Conservation (phyloP, 23 tunicate species). For the Styela clava region DNA sequence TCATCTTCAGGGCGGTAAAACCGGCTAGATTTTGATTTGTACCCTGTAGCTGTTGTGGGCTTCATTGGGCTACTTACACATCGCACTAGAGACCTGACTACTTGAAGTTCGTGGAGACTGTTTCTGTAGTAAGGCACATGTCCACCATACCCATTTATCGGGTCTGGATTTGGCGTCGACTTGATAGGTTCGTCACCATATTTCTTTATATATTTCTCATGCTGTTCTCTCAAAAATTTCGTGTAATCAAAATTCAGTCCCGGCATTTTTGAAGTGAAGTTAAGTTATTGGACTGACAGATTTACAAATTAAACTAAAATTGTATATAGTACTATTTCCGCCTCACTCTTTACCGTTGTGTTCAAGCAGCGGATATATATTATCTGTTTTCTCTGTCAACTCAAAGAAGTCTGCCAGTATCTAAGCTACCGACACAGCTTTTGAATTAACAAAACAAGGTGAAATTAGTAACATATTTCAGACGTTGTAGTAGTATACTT, state of each 20-base stretch:
- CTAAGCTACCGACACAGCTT: too few relatives aligned
- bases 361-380: too few relatives aligned
- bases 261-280: slow-evolving; percentile 42
- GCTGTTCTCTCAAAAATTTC: slow-evolving; percentile 65
- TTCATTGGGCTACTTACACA: slow-evolving; percentile 72
- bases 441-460: too few relatives aligned
- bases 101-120: slow-evolving; percentile 60
- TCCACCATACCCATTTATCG: slow-evolving; percentile 70
- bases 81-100: slow-evolving; percentile 71
- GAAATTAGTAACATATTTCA: too few relatives aligned
- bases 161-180: slow-evolving; percentile 52
- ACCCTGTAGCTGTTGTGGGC: slow-evolving; percentile 81
- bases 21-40: slow-evolving; percentile 18
- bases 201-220: slow-evolving; percentile 66
- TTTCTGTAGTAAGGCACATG: slow-evolving; percentile 72
- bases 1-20: slow-evolving; percentile 18
- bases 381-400: too few relatives aligned
- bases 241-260: slow-evolving; percentile 78
- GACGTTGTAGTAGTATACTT: too few relatives aligned
- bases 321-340: too few relatives aligned
- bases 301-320: too few relatives aligned
- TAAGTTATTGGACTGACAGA: too few relatives aligned
- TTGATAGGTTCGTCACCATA: slow-evolving; percentile 81
- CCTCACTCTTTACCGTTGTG: too few relatives aligned
- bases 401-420: too few relatives aligned